Evolutionary conservation across 2,113 vertebrate species (phyloP).

Genomic region (Rousettus leschenaultii): DNA sequence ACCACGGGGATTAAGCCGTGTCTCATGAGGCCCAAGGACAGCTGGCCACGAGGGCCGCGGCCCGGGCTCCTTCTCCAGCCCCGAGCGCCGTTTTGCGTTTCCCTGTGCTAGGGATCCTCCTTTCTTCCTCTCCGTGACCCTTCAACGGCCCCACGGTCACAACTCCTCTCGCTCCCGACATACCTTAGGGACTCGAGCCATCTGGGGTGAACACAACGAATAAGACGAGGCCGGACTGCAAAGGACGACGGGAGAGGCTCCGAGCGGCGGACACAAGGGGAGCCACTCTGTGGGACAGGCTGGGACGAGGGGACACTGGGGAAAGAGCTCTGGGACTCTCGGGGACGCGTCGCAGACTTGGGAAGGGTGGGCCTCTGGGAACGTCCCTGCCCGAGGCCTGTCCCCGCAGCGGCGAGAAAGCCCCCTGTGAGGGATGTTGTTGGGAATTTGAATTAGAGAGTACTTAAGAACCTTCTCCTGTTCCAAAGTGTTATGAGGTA

Average conservation of each 20-base stretch:
- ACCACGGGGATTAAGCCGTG: neutral
- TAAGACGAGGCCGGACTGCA: neutral
- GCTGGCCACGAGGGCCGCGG: neutral
- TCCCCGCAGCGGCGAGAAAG: neutral
- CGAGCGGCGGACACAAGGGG: neutral
- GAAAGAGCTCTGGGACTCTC: neutral
- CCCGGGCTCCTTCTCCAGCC: neutral
- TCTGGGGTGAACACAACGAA: neutral
- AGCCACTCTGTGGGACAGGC: neutral
- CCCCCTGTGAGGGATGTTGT: neutral
- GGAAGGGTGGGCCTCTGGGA: neutral
- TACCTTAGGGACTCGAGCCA: neutral
- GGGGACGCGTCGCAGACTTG: neutral
- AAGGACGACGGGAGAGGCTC: neutral
- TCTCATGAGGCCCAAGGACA: neutral
- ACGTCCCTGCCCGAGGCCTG: neutral
- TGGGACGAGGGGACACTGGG: neutral
- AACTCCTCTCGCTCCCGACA: neutral
- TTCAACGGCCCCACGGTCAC: neutral
- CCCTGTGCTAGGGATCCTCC: neutral
- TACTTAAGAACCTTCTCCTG: neutral
- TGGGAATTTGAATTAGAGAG: neutral
- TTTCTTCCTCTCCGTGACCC: neutral
- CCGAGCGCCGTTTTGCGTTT: neutral
- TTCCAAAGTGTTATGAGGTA: neutral